phyloP scores from a whole-genome alignment of 2,113 vertebrate genomes.

The Cyprinus carpio region DNA sequence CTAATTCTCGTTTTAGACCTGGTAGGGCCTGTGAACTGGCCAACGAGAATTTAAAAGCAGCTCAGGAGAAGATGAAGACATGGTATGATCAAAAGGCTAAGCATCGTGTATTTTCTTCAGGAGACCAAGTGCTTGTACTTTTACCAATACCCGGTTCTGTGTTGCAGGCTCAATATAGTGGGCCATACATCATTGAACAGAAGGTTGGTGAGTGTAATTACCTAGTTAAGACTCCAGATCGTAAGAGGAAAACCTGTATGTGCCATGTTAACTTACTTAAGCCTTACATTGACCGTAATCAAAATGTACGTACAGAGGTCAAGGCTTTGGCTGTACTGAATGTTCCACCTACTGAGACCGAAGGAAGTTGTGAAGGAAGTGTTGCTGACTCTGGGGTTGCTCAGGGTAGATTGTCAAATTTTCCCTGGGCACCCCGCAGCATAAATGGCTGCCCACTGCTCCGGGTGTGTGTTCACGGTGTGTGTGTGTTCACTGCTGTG shows the following conservation, averaged over 20 bases:
- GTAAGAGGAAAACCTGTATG: background rate
- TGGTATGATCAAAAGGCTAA: background rate
- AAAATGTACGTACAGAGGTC: background rate
- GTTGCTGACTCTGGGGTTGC: background rate
- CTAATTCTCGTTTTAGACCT: no score
- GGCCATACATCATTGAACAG: no score
- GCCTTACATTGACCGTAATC: background rate
- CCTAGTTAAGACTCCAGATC: background rate
- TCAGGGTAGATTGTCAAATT: background rate
- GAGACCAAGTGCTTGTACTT: background rate
- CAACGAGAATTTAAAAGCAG: background rate
- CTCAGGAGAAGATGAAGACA: background rate
- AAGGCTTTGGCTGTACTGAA: background rate
- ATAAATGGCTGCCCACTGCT: no score
- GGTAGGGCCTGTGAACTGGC: background rate
- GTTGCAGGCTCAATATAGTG: no score
- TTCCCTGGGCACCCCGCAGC: no score
- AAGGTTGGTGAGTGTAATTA: no score
- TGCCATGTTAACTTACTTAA: background rate
- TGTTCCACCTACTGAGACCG: background rate
- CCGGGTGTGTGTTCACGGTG: no score
- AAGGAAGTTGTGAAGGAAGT: no score
- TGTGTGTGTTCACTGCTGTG: no score
- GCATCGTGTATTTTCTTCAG: background rate
- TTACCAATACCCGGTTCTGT: no score